A percentile compares a stretch with the other conserved stretches of the same genome.
Evolutionary conservation across 2,113 vertebrate species (phyloP).

Genomic region (Polypterus senegalus): DNA sequence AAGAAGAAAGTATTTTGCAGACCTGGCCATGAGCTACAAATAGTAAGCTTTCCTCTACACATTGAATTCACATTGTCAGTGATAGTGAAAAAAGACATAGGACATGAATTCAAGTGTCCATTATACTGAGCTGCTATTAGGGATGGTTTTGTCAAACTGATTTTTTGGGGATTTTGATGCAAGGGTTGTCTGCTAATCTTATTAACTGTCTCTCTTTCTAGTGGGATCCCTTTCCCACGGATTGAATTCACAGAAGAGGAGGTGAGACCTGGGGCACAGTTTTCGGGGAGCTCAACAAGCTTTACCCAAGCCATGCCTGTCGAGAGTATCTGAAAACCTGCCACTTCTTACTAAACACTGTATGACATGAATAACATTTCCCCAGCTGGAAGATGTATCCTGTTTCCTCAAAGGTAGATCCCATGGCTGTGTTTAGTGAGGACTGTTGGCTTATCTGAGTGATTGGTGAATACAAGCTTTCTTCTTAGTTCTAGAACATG

Average conservation of each 20-base stretch:
- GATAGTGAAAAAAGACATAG: no score
- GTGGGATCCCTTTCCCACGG: slow-evolving; percentile 78
- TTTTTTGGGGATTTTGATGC: no score
- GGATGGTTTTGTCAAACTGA: no score
- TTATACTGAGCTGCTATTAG: no score
- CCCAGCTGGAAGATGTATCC: slow-evolving; percentile 91
- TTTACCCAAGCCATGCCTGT: slow-evolving; percentile 89
- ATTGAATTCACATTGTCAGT: no score
- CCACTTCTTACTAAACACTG: slow-evolving; percentile 83
- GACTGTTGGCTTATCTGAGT: no score
- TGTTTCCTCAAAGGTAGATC: slow-evolving; percentile 76
- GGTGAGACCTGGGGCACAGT: slow-evolving; percentile 89
- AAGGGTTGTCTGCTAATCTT: no score
- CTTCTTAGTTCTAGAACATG: no score
- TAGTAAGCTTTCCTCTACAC: slow-evolving; percentile 55
- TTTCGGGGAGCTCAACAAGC: slow-evolving; percentile 81
- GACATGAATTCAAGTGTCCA: no score
- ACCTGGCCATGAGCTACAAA: slow-evolving; percentile 83
- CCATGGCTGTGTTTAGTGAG: no score
- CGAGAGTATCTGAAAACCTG: slow-evolving; percentile 89
- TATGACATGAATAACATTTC: no score
- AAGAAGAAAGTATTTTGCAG: slow-evolving; percentile 92
- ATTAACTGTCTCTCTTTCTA: slow-evolving; percentile 23
- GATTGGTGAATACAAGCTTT: no score
- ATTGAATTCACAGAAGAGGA: slow-evolving; percentile 92